These are phyloP conservation scores for Mus spicilegus DNA, from an alignment of 2,113 vertebrate species.

Conservation along the genomic window DNA sequence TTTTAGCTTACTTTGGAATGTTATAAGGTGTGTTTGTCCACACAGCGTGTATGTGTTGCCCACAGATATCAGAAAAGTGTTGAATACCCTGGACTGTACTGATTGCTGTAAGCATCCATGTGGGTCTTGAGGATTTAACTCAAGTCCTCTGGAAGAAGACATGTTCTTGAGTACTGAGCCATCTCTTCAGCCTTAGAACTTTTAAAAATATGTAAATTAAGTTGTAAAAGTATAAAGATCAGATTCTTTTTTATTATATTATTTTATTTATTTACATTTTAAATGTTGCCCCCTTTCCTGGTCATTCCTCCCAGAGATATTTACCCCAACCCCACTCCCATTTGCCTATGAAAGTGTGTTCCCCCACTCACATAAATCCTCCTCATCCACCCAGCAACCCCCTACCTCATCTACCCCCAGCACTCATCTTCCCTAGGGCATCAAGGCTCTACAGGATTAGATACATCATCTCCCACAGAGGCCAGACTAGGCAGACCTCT, in stretches of 20 bases:
- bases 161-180: not conserved
- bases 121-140: not conserved
- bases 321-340: no score
- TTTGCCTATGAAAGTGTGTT: no score
- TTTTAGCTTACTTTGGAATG: not conserved
- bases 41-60: not conserved
- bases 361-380: no score
- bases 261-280: no score
- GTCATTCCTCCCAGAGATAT: no score
- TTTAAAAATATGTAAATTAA: not conserved
- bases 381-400: no score
- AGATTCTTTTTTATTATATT: not conserved
- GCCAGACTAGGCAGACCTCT: no score
- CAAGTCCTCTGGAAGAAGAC: not conserved
- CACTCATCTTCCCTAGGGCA: no score
- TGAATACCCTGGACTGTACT: not conserved
- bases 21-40: not conserved
- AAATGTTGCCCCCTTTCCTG: no score
- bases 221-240: not conserved
- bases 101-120: not conserved
- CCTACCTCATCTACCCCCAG: no score
- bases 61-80: not conserved
- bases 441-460: no score
- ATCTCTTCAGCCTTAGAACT: not conserved
- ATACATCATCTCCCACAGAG: no score